A percentile compares a stretch with the other conserved stretches of the same genome.
These are phyloP conservation scores for Microctenopoma steveboyesi DNA, from an alignment of 2,797 vertebrate species.

Conservation along the genomic window DNA sequence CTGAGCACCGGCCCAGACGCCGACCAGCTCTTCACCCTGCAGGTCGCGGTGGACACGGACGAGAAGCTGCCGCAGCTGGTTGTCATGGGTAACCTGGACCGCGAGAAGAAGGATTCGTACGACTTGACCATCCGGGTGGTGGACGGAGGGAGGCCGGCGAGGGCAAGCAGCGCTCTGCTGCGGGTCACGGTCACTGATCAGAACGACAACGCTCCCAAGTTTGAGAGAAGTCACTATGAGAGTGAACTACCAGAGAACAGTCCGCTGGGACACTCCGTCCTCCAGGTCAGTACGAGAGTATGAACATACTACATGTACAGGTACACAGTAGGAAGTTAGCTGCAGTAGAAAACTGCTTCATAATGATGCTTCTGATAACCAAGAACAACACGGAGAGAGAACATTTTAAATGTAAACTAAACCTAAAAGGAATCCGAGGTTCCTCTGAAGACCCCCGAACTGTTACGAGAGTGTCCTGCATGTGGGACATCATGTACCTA, in stretches of 20 bases:
- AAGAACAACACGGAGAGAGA: too few species aligned
- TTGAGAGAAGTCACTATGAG: constrained; percentile 91
- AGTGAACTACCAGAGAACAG: constrained; percentile 94
- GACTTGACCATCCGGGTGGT: constrained; percentile 95
- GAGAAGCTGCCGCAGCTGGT: constrained; percentile 97
- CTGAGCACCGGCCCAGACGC: constrained; percentile 87
- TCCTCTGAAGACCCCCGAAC: too few species aligned
- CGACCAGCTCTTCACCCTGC: constrained; percentile 91
- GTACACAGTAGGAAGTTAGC: background rate
- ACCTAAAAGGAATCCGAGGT: too few species aligned
- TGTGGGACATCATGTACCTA: too few species aligned
- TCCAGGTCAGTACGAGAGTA: constrained; percentile 85
- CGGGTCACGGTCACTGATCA: constrained; percentile 94
- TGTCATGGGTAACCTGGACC: constrained; percentile 93
- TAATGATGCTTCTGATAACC: too few species aligned
- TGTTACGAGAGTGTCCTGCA: too few species aligned
- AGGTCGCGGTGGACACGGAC: constrained; percentile 91
- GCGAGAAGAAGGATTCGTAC: constrained; percentile 95
- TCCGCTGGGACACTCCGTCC: constrained; percentile 92
- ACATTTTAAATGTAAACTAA: too few species aligned
- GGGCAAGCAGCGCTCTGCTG: constrained; percentile 93
- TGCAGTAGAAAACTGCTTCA: too few species aligned
- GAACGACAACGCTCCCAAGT: constrained; percentile 95
- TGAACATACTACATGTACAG: background rate
- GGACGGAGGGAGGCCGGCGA: constrained; percentile 89